These are phyloP conservation scores for Lepus timidus DNA, from an alignment of 2,113 vertebrate species.

Conservation along the genomic window DNA sequence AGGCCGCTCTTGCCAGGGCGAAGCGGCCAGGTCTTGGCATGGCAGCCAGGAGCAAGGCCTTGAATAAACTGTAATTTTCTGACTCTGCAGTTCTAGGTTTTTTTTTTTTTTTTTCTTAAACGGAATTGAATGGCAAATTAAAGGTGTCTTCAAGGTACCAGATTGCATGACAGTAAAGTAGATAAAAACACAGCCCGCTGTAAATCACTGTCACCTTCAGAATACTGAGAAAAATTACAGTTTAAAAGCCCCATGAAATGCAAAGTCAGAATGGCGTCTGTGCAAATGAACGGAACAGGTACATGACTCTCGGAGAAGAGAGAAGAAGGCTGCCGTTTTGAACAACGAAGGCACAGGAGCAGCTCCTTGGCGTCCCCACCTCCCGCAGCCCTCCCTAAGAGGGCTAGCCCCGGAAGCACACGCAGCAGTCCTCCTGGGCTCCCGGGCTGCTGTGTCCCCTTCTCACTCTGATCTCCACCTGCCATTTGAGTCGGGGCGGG, in stretches of 20 bases:
- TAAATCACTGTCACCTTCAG: constrained; percentile 65
- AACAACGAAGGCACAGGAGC: not conserved
- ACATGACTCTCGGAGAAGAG: constrained; percentile 50
- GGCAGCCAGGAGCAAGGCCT: constrained; percentile 48
- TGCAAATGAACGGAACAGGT: constrained; percentile 64
- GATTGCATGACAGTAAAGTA: constrained; percentile 45
- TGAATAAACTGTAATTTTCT: constrained; percentile 54
- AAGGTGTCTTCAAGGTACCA: constrained; percentile 62
- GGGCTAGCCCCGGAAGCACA: not conserved
- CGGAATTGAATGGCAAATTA: constrained; percentile 62
- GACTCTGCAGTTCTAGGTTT: not conserved
- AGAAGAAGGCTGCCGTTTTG: constrained; percentile 15
- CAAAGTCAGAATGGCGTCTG: constrained; percentile 53
- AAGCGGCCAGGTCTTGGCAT: constrained; percentile 39
- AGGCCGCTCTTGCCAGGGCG: constrained; percentile 31
- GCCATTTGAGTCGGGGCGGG: not conserved
- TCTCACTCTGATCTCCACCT: not conserved
- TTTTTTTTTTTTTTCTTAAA: not conserved
- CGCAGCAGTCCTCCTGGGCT: no score
- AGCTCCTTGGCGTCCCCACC: not conserved
- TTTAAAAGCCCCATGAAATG: constrained; percentile 68
- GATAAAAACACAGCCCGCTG: constrained; percentile 39
- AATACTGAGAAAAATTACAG: constrained; percentile 67
- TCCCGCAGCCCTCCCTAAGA: not conserved
- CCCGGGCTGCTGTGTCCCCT: not conserved